phyloP scores from a whole-genome alignment of 2,113 vertebrate genomes.

The Xenopus borealis region DNA sequence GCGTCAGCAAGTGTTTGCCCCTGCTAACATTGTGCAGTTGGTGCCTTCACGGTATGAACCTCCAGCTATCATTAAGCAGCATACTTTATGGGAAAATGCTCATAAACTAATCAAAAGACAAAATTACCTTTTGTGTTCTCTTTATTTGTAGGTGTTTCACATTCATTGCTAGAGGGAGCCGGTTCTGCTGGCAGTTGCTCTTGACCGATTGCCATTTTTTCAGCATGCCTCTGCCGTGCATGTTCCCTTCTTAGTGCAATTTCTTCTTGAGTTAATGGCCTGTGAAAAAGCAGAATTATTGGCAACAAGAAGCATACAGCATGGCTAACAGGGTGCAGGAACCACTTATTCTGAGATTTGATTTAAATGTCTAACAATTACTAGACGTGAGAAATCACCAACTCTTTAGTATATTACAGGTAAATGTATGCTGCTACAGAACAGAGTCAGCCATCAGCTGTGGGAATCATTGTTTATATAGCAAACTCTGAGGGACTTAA shows the following conservation, averaged over 20 bases:
- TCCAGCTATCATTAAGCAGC: conserved; percentile 13
- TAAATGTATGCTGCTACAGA: not conserved
- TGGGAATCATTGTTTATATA: not conserved
- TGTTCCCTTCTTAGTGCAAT: conserved; percentile 76
- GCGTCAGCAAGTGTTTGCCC: conserved; percentile 5
- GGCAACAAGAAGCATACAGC: conserved; percentile 6
- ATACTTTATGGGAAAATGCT: conserved; percentile 11
- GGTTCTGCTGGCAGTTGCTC: conserved; percentile 50
- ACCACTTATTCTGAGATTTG: not conserved
- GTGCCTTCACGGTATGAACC: conserved; percentile 5
- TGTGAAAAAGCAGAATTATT: conserved; percentile 49
- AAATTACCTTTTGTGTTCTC: conserved; percentile 57
- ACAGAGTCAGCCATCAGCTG: not conserved
- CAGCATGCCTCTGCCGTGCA: conserved; percentile 76
- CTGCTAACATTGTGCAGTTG: conserved; percentile 14
- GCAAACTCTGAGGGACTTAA: too few species aligned
- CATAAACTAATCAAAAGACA: conserved; percentile 7
- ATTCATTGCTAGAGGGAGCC: conserved; percentile 17
- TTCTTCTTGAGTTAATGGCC: conserved; percentile 86
- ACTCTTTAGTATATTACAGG: not conserved
- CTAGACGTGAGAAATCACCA: conserved; percentile 7
- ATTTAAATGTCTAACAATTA: not conserved
- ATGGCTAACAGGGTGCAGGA: not conserved
- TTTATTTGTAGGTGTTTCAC: conserved; percentile 41
- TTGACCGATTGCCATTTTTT: conserved; percentile 69